These are phyloP conservation scores for Akabosia matsudoensis DNA, from an alignment of 1,140 invertebrate genomes.

Conservation along the genomic window DNA sequence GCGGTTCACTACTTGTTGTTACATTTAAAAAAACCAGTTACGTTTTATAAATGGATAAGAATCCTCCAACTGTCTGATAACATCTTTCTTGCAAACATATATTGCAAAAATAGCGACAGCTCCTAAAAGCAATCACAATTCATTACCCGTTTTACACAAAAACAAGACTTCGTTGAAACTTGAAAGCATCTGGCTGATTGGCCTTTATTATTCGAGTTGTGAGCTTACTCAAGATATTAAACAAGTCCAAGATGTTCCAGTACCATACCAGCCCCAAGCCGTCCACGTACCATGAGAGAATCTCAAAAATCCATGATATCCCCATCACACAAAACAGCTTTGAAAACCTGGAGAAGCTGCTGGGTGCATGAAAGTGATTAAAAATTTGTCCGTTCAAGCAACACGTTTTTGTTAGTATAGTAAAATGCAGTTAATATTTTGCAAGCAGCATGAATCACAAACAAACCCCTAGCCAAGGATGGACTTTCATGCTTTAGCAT, in stretches of 20 bases:
- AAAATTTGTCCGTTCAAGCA: neutral
- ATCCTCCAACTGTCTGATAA: slow-evolving; percentile 27
- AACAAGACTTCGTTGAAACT: too few species aligned
- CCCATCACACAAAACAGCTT: slow-evolving; percentile 41
- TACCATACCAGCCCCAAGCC: slow-evolving; percentile 25
- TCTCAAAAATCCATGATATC: slow-evolving; percentile 40
- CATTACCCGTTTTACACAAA: too few species aligned
- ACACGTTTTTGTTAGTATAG: neutral
- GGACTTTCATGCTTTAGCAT: too few species aligned
- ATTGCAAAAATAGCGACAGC: slow-evolving; percentile 38
- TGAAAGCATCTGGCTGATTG: too few species aligned
- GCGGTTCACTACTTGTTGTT: neutral
- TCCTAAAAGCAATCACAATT: neutral
- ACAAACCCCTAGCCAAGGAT: too few species aligned
- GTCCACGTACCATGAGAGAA: slow-evolving; percentile 26
- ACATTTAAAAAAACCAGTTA: too few species aligned
- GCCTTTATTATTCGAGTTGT: neutral
- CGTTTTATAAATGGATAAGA: neutral
- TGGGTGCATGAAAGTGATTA: neutral
- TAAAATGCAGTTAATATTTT: neutral
- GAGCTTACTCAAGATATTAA: slow-evolving; percentile 32
- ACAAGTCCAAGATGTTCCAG: slow-evolving; percentile 35
- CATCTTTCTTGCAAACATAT: slow-evolving; percentile 40
- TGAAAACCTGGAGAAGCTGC: slow-evolving; percentile 21
- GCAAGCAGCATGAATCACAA: too few species aligned